Conservation (phyloP, 2,797 vertebrate species). For the Melopsittacus undulatus region DNA sequence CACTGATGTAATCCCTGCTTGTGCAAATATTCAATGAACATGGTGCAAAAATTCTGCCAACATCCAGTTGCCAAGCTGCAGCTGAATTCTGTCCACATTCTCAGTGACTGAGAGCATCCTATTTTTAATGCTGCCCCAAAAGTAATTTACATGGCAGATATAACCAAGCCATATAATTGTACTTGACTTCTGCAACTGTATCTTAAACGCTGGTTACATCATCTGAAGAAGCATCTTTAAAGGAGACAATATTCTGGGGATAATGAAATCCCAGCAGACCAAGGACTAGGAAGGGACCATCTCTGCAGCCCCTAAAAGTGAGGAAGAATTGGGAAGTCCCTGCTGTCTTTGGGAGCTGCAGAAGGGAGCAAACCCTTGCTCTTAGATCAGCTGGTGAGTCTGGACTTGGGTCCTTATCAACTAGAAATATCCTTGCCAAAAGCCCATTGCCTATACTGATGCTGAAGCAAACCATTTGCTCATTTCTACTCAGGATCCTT, state of each 20-base stretch:
- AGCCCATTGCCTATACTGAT: neutral
- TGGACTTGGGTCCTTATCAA: neutral
- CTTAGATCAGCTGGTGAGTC: neutral
- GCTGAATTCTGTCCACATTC: neutral
- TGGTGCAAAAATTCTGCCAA: constrained; percentile 18
- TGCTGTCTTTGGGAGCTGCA: neutral
- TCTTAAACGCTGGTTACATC: neutral
- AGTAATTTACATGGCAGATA: constrained; percentile 4
- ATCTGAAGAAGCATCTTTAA: neutral
- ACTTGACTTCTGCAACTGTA: neutral
- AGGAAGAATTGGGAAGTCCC: neutral
- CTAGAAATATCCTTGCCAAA: neutral
- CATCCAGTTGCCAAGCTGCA: neutral
- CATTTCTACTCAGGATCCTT: neutral
- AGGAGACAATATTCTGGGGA: neutral
- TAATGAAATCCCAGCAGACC: neutral
- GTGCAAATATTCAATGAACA: constrained; percentile 45
- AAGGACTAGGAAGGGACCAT: neutral
- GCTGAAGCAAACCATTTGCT: neutral
- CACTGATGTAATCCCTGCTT: constrained; percentile 25
- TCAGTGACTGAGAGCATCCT: neutral
- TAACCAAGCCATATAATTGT: neutral
- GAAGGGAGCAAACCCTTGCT: neutral
- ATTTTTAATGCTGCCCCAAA: constrained; percentile 23
- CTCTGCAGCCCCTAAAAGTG: neutral